Evolutionary conservation across 1,140 invertebrate genomes (phyloP).

Genomic region (Aphis craccivora): DNA sequence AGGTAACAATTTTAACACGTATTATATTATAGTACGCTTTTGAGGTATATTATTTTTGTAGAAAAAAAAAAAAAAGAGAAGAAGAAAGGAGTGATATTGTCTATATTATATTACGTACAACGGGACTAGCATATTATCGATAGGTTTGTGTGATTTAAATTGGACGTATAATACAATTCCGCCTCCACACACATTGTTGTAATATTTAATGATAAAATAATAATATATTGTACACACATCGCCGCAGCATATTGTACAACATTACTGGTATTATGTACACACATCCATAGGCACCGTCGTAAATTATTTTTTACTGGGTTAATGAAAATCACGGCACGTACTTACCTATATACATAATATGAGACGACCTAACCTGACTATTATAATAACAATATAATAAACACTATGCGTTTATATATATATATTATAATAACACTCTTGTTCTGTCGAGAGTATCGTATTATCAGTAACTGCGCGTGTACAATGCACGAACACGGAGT

Average conservation of each 20-base stretch:
- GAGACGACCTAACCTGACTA: background rate
- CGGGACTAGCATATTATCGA: background rate
- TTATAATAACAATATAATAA: slow-evolving; percentile 20
- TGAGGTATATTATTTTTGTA: background rate
- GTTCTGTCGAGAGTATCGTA: background rate
- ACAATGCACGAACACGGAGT: background rate
- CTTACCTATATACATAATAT: background rate
- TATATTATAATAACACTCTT: slow-evolving; percentile 16
- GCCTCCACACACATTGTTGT: background rate
- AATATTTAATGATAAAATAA: background rate
- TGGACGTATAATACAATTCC: background rate
- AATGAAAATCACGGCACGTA: slow-evolving; percentile 14
- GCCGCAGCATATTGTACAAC: background rate
- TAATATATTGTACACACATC: background rate
- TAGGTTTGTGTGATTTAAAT: background rate
- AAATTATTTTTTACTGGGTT: slow-evolving; percentile 10
- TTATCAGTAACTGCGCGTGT: background rate
- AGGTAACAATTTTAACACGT: background rate
- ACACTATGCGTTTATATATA: background rate
- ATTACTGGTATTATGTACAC: background rate
- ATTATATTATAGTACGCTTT: background rate
- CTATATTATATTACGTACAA: background rate
- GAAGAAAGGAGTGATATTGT: background rate
- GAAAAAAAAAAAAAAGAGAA: background rate
- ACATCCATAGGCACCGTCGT: background rate